Base-by-base conservation (phyloP, 1,140 invertebrate genomes). In the Leptonema lineaticorne region DNA sequence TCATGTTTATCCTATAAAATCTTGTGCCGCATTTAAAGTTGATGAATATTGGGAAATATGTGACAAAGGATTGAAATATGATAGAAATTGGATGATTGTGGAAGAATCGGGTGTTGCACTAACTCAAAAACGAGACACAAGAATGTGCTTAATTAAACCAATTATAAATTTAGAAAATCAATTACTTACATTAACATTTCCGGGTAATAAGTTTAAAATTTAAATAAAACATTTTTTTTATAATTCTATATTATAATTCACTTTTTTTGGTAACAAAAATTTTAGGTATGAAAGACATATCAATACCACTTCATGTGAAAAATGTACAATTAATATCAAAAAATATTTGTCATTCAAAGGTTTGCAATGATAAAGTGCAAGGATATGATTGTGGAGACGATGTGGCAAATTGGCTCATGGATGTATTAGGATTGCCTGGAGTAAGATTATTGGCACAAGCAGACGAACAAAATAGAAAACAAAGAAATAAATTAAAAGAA, bases 1-100 rank as follows among this genome's bases (percentile, higher is more conserved):
- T 59, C 91, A 88, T 75, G 82, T 98, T 53, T 99, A 94, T 82
- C 96, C 96, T 1, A 86, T 98, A 1, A 99, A 99, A 82, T 98
- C 96, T 0, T 97, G 95, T 82, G 92, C 85, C 1, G 87, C 89
- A 30, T 91, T 90, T 71, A 85, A 89, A 77, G 82, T 93, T 50
- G 73, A 81, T 63, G 67, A 73, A n/a, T 60, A 75, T 63, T 97
- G 95, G 94, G 81, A 82, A 33, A 78, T 96, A 29, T 87, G 86
- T 22, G 69, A 75, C 0, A 88, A 86, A 74, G 95, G 95, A 0
- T 82, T 98, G 16, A 81, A 90, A 74, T 96, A 91, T 78, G 96
- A 98, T 79, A 84, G 96, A 73, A 85, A 92, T 75, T 98, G 94
- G 94, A 94, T 97, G 90, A 90, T 98, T 66, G 83, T 95, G 0